A percentile compares a stretch with the other conserved stretches of the same genome.
These are phyloP conservation scores for Mormyrops attenuatus DNA, from an alignment of 2,797 vertebrate species.

Conservation along the genomic window DNA sequence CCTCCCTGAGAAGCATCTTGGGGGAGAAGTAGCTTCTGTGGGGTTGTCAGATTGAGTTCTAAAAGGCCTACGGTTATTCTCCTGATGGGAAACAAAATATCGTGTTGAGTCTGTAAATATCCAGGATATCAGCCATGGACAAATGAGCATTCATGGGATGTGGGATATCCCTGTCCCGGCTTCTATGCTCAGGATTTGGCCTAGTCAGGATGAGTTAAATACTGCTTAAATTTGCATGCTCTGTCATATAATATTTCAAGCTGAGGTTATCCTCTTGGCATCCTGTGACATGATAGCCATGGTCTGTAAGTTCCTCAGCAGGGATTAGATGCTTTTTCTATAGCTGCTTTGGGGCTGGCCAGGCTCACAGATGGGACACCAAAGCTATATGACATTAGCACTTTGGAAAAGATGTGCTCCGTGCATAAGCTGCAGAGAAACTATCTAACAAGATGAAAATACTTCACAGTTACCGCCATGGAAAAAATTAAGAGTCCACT, in stretches of 20 bases:
- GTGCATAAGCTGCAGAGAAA: not conserved
- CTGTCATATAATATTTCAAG: slow-evolving; percentile 64
- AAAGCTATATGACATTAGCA: not conserved
- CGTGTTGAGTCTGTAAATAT: not conserved
- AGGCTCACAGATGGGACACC: not conserved
- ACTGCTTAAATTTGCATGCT: slow-evolving; percentile 56
- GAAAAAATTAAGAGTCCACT: not conserved
- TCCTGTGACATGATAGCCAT: slow-evolving; percentile 38
- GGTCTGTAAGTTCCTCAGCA: slow-evolving; percentile 52
- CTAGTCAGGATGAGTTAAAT: slow-evolving; percentile 42
- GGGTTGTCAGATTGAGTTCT: not conserved
- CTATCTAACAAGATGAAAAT: not conserved
- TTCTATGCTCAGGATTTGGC: slow-evolving; percentile 37
- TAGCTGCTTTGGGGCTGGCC: slow-evolving; percentile 23
- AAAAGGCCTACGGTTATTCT: not conserved
- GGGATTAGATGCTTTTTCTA: slow-evolving; percentile 38
- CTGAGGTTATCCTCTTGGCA: slow-evolving; percentile 42
- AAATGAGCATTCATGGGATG: not conserved
- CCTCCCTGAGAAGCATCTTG: not conserved
- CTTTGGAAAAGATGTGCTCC: not conserved
- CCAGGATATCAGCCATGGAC: not conserved
- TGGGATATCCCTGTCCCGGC: slow-evolving; percentile 23
- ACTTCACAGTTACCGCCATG: not conserved
- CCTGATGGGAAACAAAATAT: not conserved
- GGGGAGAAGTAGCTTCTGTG: not conserved